Evolutionary conservation across 2,888 invertebrate genomes (phyloP), one percentile per base, ranked within the genome.

Genomic region (Euphydryas editha): DNA sequence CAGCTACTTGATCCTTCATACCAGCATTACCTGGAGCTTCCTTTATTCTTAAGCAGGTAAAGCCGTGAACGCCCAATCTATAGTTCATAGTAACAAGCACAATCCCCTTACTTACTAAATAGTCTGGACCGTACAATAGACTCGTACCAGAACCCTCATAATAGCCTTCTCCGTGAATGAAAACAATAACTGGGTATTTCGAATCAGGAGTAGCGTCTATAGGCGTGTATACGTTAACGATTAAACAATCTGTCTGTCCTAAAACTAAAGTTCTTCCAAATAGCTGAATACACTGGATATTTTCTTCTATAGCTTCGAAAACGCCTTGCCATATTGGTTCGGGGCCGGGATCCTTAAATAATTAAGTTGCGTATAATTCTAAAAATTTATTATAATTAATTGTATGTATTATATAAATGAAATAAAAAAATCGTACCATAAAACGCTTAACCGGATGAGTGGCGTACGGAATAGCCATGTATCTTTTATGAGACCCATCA

Each of bases 121-220:
- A 87, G 20, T 84, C 78, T 0, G 91, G 88, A 0, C 90, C 90
- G 21, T 87, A 91, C 1, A 88, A 6, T 0, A 78, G 1, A 2
- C 76, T 74, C 6, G 78, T 75, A 0, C 81, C 80, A 0, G 90
- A 87, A 0, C 90, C 90, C 57, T 82, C 75, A 42, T 81, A 85
- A 70, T 78, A 92, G 0, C 86, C 91, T 65, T 92, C 92, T 8
- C 92, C 92, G 36, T 92, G 92, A 2, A 92, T 81, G 65, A 80
- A 90, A 4, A 87, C 80, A 90, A 92, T 91, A 10, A 91, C 89
- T 0, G 91, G 87, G n/a, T 88, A 74, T 7, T 73, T 76, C 6
- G 75, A 72, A 3, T 71, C 66, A 0, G 73, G 44, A 1, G 61
- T 20, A 0, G 75, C 67, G 20, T 81, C 73, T 0, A 82, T 46